Percentiles rank a stretch among this genome's conserved stretches.
Evolutionary conservation across 2,797 vertebrate genomes (phyloP).

Genomic region (Lagorchestes hirsutus): DNA sequence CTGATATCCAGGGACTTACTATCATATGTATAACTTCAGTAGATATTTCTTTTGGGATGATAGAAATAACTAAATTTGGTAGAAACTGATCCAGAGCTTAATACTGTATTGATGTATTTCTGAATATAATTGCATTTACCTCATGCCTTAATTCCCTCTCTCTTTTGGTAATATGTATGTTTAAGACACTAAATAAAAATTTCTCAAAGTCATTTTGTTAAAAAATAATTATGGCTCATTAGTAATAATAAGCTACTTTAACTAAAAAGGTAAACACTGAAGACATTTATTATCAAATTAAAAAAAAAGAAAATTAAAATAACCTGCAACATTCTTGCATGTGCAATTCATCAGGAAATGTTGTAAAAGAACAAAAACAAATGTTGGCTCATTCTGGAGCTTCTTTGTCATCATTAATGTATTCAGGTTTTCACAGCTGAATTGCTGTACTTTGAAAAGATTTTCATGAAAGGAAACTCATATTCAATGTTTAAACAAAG

Average conservation of each 20-base stretch:
- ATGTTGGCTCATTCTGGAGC: slow-evolving; percentile 83
- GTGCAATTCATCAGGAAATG: slow-evolving; percentile 84
- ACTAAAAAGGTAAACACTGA: slow-evolving; percentile 82
- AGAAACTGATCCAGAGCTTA: slow-evolving; percentile 52
- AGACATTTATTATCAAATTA: slow-evolving; percentile 84
- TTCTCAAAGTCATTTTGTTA: slow-evolving; percentile 68
- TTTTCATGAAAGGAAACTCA: slow-evolving; percentile 85
- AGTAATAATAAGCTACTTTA: slow-evolving; percentile 82
- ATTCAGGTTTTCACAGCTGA: slow-evolving; percentile 86
- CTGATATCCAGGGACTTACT: background rate
- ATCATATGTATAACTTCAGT: slow-evolving; percentile 22
- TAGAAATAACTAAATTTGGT: slow-evolving; percentile 26
- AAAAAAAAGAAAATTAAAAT: slow-evolving; percentile 83
- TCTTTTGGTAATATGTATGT: slow-evolving; percentile 1
- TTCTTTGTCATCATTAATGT: slow-evolving; percentile 89
- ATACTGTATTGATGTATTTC: slow-evolving; percentile 22
- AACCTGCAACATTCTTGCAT: slow-evolving; percentile 83
- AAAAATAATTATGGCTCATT: slow-evolving; percentile 84
- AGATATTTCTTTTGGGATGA: background rate
- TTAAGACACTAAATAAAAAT: slow-evolving; percentile 50
- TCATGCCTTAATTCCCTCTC: slow-evolving; percentile 44
- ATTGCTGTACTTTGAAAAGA: slow-evolving; percentile 86
- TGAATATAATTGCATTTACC: slow-evolving; percentile 21
- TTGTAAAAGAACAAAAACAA: slow-evolving; percentile 85
- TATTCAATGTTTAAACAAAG: slow-evolving; percentile 84